Conservation (phyloP, 2,113 vertebrate species). For the Phoenicopterus ruber region DNA sequence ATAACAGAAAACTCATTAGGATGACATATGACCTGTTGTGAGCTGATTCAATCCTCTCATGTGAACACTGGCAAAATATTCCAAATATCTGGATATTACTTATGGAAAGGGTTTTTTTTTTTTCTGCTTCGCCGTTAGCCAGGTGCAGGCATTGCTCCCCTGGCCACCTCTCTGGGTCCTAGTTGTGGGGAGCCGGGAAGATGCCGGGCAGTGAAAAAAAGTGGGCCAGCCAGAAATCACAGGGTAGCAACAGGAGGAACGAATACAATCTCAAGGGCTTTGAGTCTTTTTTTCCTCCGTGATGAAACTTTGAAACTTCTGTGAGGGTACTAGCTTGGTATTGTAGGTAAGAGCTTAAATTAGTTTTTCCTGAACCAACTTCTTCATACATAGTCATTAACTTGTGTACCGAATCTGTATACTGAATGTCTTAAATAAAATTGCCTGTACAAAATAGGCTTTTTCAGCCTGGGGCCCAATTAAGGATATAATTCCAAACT, state of each 20-base stretch:
- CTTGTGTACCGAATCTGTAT: not conserved
- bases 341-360: not conserved
- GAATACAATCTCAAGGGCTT: not conserved
- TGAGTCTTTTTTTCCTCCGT: not conserved
- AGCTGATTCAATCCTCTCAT: not conserved
- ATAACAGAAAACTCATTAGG: constrained; percentile 49
- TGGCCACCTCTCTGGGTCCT: not conserved
- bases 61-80: not conserved
- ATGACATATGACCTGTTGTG: constrained; percentile 26
- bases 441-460: not conserved
- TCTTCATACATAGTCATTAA: constrained; percentile 1
- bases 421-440: not conserved
- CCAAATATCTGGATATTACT: not conserved
- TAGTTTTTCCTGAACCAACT: not conserved
- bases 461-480: not conserved
- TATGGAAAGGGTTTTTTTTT: not conserved
- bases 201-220: not conserved
- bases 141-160: not conserved
- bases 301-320: not conserved
- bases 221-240: not conserved
- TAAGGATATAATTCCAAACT: not conserved
- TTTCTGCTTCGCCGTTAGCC: not conserved
- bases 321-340: not conserved
- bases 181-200: not conserved
- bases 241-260: not conserved